A percentile compares a stretch with the other conserved stretches of the same genome.
These are phyloP conservation scores for Tragelaphus buxtoni DNA, from an alignment of 2,113 vertebrate genomes.

Conservation along the genomic window DNA sequence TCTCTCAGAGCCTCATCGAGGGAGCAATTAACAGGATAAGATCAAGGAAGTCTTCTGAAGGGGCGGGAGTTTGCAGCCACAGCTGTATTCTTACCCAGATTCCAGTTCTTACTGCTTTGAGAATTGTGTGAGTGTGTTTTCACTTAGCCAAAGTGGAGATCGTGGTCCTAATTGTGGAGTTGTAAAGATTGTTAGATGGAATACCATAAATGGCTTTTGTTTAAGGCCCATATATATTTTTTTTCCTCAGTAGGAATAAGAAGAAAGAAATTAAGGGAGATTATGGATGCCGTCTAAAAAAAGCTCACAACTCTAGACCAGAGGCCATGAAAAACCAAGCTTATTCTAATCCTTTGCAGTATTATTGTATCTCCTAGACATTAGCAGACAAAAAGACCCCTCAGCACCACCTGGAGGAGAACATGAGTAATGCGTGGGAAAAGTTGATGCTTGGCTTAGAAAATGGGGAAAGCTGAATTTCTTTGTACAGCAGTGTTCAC, in stretches of 20 bases:
- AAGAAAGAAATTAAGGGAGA: background rate
- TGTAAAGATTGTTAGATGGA: slow-evolving; percentile 20
- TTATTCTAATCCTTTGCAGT: background rate
- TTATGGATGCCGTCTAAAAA: background rate
- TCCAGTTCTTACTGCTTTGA: background rate
- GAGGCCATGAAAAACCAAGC: background rate
- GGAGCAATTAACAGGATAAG: slow-evolving; percentile 31
- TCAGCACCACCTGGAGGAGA: slow-evolving; percentile 40
- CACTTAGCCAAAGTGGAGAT: background rate
- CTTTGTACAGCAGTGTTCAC: background rate
- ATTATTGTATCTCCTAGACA: background rate
- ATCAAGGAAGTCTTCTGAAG: slow-evolving; percentile 6
- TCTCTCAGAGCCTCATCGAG: slow-evolving; percentile 28
- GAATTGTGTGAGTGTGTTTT: background rate
- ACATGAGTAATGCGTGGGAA: background rate
- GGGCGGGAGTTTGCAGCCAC: background rate
- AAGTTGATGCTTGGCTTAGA: background rate
- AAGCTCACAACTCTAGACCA: slow-evolving; percentile 2
- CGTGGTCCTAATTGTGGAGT: background rate
- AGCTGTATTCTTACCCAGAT: background rate
- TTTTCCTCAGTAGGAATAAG: background rate
- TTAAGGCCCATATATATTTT: background rate
- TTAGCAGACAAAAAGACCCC: background rate
- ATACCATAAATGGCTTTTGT: background rate
- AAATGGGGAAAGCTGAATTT: background rate